These are phyloP conservation scores for Cheirogaleus major DNA, from an alignment of 2,797 vertebrate genomes.

Conservation along the genomic window DNA sequence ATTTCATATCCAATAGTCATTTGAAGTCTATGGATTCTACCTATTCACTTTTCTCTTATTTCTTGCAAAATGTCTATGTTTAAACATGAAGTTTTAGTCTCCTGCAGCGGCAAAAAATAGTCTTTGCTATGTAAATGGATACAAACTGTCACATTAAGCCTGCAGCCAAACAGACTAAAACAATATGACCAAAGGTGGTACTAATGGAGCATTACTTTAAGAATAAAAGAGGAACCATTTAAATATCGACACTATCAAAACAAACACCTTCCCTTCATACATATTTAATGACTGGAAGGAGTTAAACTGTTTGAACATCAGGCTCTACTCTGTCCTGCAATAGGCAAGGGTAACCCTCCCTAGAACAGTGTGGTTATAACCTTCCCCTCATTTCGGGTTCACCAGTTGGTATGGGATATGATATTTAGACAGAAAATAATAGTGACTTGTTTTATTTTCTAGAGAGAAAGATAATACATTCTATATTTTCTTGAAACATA, in stretches of 20 bases:
- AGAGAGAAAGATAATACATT: not conserved
- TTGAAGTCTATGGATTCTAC: conserved; percentile 14
- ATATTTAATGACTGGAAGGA: conserved; percentile 50
- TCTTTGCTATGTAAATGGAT: conserved; percentile 30
- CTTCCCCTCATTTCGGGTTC: not conserved
- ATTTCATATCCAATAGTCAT: not conserved
- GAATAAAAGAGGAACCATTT: conserved; percentile 57
- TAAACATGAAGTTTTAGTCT: conserved; percentile 55
- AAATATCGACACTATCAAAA: conserved; percentile 62
- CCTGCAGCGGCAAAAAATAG: conserved; percentile 18
- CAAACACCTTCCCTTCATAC: conserved; percentile 54
- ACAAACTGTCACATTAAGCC: conserved; percentile 32
- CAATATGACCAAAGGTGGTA: conserved; percentile 54
- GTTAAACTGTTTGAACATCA: conserved; percentile 1
- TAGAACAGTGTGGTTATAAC: not conserved
- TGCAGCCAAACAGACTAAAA: conserved; percentile 36
- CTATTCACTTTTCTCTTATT: conserved; percentile 25
- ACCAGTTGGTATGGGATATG: not conserved
- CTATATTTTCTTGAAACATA: not conserved
- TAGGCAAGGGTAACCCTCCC: not conserved
- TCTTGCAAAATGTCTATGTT: not conserved
- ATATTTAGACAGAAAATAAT: not conserved
- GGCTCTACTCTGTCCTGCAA: not conserved
- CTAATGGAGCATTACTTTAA: conserved; percentile 53
- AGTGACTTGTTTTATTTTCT: not conserved